Conservation (phyloP, 2,797 vertebrate species). For the Silurus aristotelis region DNA sequence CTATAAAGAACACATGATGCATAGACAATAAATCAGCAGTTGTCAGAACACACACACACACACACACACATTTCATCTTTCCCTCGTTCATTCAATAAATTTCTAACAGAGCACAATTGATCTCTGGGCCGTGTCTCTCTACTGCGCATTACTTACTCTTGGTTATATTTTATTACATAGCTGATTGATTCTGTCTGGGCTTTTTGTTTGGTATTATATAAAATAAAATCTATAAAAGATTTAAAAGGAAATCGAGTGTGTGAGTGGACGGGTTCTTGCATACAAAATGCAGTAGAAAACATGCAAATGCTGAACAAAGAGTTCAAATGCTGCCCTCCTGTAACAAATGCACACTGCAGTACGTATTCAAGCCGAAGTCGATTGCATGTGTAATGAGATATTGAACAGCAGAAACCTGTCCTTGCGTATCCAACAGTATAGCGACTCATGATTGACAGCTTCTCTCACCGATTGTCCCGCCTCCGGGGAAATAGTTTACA, state of each 20-base stretch:
- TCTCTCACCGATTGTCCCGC: slow-evolving; percentile 23
- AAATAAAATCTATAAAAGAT: background rate
- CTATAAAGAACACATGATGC: slow-evolving; percentile 38
- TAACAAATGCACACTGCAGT: slow-evolving; percentile 56
- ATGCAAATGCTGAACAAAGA: background rate
- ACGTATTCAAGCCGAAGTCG: slow-evolving; percentile 49
- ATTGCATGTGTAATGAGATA: slow-evolving; percentile 51
- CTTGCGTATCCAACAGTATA: slow-evolving; percentile 36
- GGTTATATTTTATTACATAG: background rate
- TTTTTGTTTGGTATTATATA: background rate
- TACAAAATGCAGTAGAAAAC: no score
- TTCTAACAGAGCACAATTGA: background rate
- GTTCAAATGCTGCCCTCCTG: background rate
- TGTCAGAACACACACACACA: background rate
- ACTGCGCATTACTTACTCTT: no score
- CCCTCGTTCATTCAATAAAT: background rate
- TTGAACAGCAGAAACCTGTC: slow-evolving; percentile 43
- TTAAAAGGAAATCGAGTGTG: background rate
- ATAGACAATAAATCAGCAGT: slow-evolving; percentile 22
- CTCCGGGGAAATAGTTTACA: background rate
- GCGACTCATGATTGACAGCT: background rate
- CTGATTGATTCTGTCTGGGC: background rate
- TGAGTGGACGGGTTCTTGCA: no score
- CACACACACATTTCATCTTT: background rate
- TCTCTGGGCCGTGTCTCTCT: background rate